phyloP scores from a whole-genome alignment of 2,113 vertebrate genomes.

The Gymnarchus niloticus region DNA sequence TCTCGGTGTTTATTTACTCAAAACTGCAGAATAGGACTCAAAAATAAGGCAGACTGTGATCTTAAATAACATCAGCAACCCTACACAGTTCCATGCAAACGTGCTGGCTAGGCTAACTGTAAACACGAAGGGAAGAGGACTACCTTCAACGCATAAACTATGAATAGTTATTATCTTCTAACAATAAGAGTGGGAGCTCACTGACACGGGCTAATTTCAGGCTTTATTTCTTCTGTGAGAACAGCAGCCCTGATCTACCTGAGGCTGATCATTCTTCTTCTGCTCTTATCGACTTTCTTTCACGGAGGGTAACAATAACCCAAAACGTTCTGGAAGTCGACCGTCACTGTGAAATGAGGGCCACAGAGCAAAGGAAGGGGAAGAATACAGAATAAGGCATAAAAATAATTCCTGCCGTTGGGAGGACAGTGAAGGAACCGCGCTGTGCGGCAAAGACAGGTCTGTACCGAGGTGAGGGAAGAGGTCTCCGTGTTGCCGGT shows the following conservation, averaged over 20 bases:
- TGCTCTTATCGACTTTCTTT: neutral
- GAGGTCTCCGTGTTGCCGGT: slow-evolving; percentile 71
- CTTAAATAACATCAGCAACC: too few relatives aligned
- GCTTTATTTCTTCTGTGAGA: neutral
- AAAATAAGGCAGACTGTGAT: too few relatives aligned
- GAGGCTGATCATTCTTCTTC: neutral
- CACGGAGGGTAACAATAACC: neutral
- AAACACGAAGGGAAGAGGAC: too few relatives aligned
- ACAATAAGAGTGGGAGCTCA: too few relatives aligned
- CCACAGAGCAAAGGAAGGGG: neutral
- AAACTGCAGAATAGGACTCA: too few relatives aligned
- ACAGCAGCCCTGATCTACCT: neutral
- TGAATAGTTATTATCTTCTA: too few relatives aligned
- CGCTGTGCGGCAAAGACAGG: neutral
- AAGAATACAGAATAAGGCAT: neutral
- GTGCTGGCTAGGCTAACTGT: too few relatives aligned
- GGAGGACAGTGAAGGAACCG: neutral
- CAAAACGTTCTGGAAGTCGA: neutral
- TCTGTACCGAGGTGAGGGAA: slow-evolving; percentile 76
- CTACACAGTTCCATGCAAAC: too few relatives aligned
- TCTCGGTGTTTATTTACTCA: too few relatives aligned
- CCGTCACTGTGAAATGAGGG: neutral
- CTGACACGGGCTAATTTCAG: too few relatives aligned
- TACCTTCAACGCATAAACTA: too few relatives aligned
- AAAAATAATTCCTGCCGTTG: neutral